Base-by-base conservation (phyloP, 1,140 invertebrate genomes). In the Drosophila lacteicornis region DNA sequence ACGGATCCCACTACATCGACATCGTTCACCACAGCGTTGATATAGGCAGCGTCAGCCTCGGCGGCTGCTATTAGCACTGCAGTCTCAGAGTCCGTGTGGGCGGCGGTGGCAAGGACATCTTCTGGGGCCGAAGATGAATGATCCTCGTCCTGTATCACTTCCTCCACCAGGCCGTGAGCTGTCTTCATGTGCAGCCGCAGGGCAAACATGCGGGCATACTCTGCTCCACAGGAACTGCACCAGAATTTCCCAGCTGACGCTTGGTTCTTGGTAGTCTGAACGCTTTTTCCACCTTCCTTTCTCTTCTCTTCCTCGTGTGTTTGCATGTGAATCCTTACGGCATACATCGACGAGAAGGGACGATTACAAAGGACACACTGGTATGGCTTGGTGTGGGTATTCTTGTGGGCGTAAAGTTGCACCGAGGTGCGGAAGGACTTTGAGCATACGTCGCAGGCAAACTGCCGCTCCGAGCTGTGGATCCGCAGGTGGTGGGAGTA, bases 341-440 rank as follows among this genome's bases (percentile, higher is more conserved):
- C 95, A 75, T 96, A 96, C 2, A 96, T 82, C 0, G 96, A 96
- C 1, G 96, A 95, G 80, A 97, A 97, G 0, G 96, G 96, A 55
- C 96, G 93, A 83, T 95, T 95, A 87, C 96, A 97, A 62, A 95
- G 94, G 12, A 94, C 95, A 70, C 96, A 97, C 2, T 94, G 94
- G 75, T 96, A 96, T 0, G 96, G 96, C 87, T 96, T 97, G 0
- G 95, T 96, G 71, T 97, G 96, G 19, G 95, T 96, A 76, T 96
- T 96, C 84, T 95, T 96, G 77, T 97, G 96, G 0, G 95, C 96
- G 3, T 95, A 95, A 0, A 96, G 92, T 88, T 96, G 96, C 0
- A 96, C 96, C 0, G 95, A 94, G 0, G 96, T 96, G 80, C 96
- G 96, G 91, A 96, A 97, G 1, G 95, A 94, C 78, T 96, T 97